These are phyloP conservation scores for Ceratoteleas bidentatus DNA, from an alignment of 1,140 invertebrate species.

Conservation along the genomic window DNA sequence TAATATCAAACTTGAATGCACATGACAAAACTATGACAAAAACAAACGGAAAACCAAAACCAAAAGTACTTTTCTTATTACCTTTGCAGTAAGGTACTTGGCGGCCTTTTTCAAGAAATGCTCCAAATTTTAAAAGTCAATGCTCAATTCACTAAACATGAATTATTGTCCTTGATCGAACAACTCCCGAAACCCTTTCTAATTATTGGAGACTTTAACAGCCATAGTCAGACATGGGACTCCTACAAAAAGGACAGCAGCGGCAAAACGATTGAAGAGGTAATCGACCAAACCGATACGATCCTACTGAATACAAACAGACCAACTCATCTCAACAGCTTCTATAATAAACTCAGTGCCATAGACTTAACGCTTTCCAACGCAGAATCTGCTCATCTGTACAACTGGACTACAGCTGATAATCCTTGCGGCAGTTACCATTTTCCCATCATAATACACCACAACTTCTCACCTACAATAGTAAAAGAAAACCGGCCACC, in stretches of 20 bases:
- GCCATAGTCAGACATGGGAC: slow-evolving; percentile 70
- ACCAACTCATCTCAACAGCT: slow-evolving; percentile 67
- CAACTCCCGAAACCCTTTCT: slow-evolving; percentile 27
- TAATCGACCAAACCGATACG: slow-evolving; percentile 9
- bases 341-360: slow-evolving; percentile 57
- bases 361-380: slow-evolving; percentile 45
- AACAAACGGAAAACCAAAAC: too few relatives aligned
- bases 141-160: slow-evolving; percentile 15
- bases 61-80: too few relatives aligned
- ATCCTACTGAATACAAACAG: slow-evolving; percentile 63
- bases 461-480: not conserved
- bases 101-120: too few relatives aligned
- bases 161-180: not conserved
- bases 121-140: too few relatives aligned
- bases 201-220: slow-evolving; percentile 71
- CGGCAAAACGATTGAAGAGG: slow-evolving; percentile 38
- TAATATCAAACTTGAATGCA: too few relatives aligned
- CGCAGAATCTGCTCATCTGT: not conserved
- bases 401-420: too few relatives aligned
- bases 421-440: not conserved
- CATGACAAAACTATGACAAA: too few relatives aligned
- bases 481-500: not conserved
- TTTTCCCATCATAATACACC: not conserved
- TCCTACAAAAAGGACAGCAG: slow-evolving; percentile 52
- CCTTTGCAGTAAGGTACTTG: too few relatives aligned